Conservation (phyloP, 2,113 vertebrate genomes). For the Apodemus sylvaticus region DNA sequence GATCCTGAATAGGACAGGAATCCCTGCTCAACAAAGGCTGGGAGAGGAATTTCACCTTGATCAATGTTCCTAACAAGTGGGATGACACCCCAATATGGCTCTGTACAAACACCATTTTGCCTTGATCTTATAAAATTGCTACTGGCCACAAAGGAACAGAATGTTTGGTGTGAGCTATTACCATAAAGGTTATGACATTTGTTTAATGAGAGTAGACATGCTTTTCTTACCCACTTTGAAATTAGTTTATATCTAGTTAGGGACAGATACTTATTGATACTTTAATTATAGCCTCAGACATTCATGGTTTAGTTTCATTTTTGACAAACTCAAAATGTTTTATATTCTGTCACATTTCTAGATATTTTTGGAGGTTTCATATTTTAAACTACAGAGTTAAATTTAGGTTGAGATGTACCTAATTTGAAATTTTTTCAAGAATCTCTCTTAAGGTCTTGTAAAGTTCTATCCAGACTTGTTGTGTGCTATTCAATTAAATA, state of each 20-base stretch:
- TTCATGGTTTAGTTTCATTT: not conserved
- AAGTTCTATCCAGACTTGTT: not conserved
- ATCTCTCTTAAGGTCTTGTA: not conserved
- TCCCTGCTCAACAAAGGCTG: no score
- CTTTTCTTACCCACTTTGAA: not conserved
- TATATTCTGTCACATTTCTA: not conserved
- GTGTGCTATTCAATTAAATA: not conserved
- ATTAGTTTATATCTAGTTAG: not conserved
- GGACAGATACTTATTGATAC: not conserved
- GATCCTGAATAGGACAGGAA: no score
- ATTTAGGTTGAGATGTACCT: not conserved
- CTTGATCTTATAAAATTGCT: not conserved
- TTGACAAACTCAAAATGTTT: slow-evolving; percentile 14
- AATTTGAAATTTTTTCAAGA: not conserved
- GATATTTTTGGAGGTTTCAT: not conserved
- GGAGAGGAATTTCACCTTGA: no score
- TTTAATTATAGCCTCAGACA: not conserved
- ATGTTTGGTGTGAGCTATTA: not conserved
- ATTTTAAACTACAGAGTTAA: not conserved
- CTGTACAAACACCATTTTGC: no score
- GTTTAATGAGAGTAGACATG: not conserved
- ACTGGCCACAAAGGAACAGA: not conserved
- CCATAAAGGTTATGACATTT: not conserved
- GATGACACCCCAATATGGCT: no score
- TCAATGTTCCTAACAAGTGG: no score